Evolutionary conservation across 2,888 invertebrate species (phyloP).

Genomic region (Fabriciana adippe): DNA sequence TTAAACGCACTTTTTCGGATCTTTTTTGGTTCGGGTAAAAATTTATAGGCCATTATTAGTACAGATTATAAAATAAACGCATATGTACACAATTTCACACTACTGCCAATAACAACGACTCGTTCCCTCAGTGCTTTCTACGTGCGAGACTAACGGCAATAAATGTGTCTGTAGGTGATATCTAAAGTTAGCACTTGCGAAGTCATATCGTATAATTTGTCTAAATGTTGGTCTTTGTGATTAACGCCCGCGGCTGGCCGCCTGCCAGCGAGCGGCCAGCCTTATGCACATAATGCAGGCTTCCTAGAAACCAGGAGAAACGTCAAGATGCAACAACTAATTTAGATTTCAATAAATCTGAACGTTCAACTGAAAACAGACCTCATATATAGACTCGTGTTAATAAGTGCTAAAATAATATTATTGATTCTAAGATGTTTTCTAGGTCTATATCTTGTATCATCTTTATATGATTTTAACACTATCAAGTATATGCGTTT

Average conservation of each 20-base stretch:
- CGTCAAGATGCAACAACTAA: conserved; percentile 22
- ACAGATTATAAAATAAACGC: no score
- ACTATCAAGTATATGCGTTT: no score
- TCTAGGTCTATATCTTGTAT: no score
- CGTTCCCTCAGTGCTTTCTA: background rate
- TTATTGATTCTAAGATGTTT: background rate
- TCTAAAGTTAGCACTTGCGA: conserved; percentile 22
- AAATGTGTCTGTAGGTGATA: conserved; percentile 26
- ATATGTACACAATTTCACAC: background rate
- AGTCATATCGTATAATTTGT: conserved; percentile 15
- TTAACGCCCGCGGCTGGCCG: conserved; percentile 27
- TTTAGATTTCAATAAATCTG: conserved; percentile 34
- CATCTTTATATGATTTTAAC: no score
- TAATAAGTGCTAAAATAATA: background rate
- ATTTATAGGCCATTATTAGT: no score
- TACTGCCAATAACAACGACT: no score
- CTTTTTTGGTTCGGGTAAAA: no score
- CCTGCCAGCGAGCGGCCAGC: conserved; percentile 21
- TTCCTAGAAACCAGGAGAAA: conserved; percentile 35
- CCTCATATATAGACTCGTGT: background rate
- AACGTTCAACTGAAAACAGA: conserved; percentile 26
- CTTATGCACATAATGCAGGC: conserved; percentile 24
- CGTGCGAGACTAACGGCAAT: background rate
- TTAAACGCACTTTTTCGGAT: no score
- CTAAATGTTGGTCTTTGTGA: conserved; percentile 21